Base-by-base conservation (phyloP, 2,888 invertebrate genomes). In the Beris chalybata region DNA sequence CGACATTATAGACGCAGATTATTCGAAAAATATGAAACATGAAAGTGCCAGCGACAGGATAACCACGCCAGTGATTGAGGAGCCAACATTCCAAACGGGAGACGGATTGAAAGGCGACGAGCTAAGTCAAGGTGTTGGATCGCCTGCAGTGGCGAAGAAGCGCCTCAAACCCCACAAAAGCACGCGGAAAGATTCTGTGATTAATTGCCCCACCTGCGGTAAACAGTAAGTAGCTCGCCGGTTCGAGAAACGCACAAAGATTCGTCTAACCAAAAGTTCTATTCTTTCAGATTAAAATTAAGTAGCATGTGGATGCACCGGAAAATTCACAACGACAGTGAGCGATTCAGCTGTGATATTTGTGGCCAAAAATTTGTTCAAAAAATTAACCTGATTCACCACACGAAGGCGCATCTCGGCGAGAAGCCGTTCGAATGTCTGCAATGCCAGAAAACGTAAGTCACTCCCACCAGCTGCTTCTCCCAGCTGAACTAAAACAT, bases 301-400 rank as follows among this genome's bases (percentile, higher is more conserved):
- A 80, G 79, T 56, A 79, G 80, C 71, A 78, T 81, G 78, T 80
- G 78, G 77, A 79, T 81, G 78, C 80, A 81, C 71, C 76, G 79
- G 7, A 81, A 81, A 73, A 81, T 81, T 63, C 80, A 81, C 71
- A 78, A 77, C 67, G 79, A 80, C 71, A 79, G 78, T 68, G 79
- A 81, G 69, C 78, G 79, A 70, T 81, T 79, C 71, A 77, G 77
- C 72, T 81, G 80, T 73, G 79, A 79, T 73, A 78, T 79, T 61
- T 81, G 80, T 74, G 79, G 79, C 13, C 81, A 81, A 72, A 80
- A 81, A 73, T 81, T 81, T 73, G 80, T 81, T 67, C 80, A 81
- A 69, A 81, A 81, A 72, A 79, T 81, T 48, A 81, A 81, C 71
- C 71, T 81, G 44, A 78, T 80, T 32, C 79, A 81, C 71, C 80